Base-by-base conservation (phyloP, 1,140 invertebrate species). In the Lasioglossum albipes region DNA sequence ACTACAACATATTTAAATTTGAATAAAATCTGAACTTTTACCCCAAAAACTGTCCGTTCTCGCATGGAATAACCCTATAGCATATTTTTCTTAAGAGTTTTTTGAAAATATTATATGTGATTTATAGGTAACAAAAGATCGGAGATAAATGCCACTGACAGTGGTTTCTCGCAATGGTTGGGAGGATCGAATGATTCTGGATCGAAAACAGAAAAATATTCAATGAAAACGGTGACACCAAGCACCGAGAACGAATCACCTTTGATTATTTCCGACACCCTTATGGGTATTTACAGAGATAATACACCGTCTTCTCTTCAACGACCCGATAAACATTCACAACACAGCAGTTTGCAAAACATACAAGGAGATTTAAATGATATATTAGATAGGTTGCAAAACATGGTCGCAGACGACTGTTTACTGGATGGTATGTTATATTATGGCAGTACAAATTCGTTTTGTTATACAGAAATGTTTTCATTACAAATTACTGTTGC, bases 301-400 rank as follows among this genome's bases (percentile, higher is more conserved):
- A 92, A 93, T 84, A 90, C 89, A 54, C 88, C 92, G 13, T 92
- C 92, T 70, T 92, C 92, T 54, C 82, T 93, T 74, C 91, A 93
- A 62, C 86, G 88, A 31, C 89, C 90, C 61, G 92, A 92, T 77
- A 93, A 93, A 69, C 90, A 92, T 80, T 93, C 91, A 66, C 91
- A 92, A 69, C 91, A 93, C 42, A 93, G 92, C 81, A 93, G 93
- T 70, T 85, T 94, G 54, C 91, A 94, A 87, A 93, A 94, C 88
- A 92, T 94, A 85, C 93, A 94, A 88, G 92, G 92, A 31, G 94
- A 94, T 89, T 85, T 94, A 20, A 94, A 94, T 84, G 93, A 94
- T 82, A 94, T 94, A 81, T 87, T 94, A 70, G 93, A 94, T 78
- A 93, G 93, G 85, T 87, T 94, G 64, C 94, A 94, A 88, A 93